Evolutionary conservation across 2,113 vertebrate species (phyloP).

Genomic region (Platichthys stellatus): DNA sequence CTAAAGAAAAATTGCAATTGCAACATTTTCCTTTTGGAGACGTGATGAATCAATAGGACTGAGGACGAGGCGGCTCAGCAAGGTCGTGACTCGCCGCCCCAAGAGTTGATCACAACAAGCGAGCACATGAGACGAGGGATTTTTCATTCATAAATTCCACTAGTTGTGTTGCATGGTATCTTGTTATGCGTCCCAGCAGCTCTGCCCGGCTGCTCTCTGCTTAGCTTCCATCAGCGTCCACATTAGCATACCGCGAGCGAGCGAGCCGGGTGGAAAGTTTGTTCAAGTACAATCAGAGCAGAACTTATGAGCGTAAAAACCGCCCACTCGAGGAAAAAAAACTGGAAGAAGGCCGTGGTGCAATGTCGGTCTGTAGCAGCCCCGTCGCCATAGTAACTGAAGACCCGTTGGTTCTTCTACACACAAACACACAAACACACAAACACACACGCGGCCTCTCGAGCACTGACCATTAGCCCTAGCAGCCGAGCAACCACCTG

Average conservation of each 20-base stretch:
- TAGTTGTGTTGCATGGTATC: neutral
- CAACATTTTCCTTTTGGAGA: conserved; percentile 17
- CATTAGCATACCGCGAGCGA: conserved; percentile 30
- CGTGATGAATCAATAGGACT: conserved; percentile 46
- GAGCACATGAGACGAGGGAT: neutral
- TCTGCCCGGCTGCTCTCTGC: conserved; percentile 3
- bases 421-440: conserved; percentile 21
- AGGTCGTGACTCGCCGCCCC: conserved; percentile 10
- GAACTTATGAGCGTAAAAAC: conserved; percentile 52
- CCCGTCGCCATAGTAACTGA: conserved; percentile 68
- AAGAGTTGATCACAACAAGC: conserved; percentile 15
- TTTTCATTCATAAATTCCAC: conserved; percentile 21
- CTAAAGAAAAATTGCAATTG: conserved; percentile 18
- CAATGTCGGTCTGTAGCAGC: conserved; percentile 62
- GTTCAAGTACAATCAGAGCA: conserved; percentile 21
- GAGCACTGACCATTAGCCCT: conserved; percentile 56
- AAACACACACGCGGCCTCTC: conserved; percentile 19
- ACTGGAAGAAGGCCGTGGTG: conserved; percentile 33
- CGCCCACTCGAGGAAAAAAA: conserved; percentile 42
- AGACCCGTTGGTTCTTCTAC: conserved; percentile 39
- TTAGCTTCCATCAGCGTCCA: conserved; percentile 1
- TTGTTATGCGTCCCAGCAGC: neutral
- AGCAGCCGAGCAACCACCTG: conserved; percentile 39
- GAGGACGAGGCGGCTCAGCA: conserved; percentile 27
- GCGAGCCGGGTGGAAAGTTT: conserved; percentile 29